A percentile compares a stretch with the other conserved stretches of the same genome.
Conservation (phyloP, 2,888 invertebrate species). For the Drosophila nr. medialis region DNA sequence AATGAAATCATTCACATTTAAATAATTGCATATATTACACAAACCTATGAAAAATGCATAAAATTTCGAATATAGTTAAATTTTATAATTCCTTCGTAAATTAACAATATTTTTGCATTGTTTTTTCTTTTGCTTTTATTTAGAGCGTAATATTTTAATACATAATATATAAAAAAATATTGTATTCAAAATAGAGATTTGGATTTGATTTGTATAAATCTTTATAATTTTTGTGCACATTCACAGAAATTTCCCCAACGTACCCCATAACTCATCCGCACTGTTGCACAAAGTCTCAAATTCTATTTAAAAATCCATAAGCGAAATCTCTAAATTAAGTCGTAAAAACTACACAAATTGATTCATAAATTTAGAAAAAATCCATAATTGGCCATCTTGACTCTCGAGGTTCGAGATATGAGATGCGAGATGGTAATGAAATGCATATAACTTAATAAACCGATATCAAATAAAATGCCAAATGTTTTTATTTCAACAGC, state of each 20-base stretch:
- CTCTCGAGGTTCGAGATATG: conserved; percentile 2
- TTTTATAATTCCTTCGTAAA: too few relatives aligned
- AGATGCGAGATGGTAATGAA: conserved; percentile 56
- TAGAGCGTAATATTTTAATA: background rate
- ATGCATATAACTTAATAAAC: conserved; percentile 78
- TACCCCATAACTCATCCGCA: conserved; percentile 36
- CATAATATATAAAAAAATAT: background rate
- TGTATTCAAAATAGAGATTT: background rate
- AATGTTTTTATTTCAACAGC: conserved; percentile 78
- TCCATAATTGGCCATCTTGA: conserved; percentile 18
- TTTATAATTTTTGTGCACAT: background rate
- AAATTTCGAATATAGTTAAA: background rate
- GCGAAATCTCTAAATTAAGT: conserved; percentile 51
- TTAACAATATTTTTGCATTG: background rate
- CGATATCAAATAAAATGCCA: conserved; percentile 75
- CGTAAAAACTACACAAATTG: conserved; percentile 61
- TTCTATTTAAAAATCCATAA: conserved; percentile 35
- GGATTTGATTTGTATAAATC: background rate
- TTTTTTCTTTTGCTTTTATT: background rate
- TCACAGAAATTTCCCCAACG: background rate
- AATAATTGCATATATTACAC: background rate
- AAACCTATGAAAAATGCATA: background rate
- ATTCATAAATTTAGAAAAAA: conserved; percentile 59
- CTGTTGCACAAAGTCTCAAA: conserved; percentile 5
- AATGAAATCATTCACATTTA: background rate